Evolutionary conservation across 2,113 vertebrate genomes (phyloP), one percentile per base, ranked within the genome.

Genomic region (Agapornis roseicollis): DNA sequence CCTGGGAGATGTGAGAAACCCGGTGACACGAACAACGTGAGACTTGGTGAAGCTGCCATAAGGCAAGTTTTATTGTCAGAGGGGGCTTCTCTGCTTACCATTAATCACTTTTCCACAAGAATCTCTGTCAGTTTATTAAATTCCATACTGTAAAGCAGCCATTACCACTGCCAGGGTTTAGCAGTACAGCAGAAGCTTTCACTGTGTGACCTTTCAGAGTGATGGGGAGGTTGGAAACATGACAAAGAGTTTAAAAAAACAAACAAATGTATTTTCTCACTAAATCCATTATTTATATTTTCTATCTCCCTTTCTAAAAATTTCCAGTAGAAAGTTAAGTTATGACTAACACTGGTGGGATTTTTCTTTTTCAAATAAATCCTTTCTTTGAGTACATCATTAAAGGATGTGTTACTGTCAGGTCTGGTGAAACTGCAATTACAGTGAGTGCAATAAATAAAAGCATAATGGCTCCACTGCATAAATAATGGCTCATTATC

Each of bases 401-500:
- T 93, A 92, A 86, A 93, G 61, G 83, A 88, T 81, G 44, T 87
- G 65, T 87, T 93, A 66, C 80, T 94, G 88, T 89, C 94, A 92
- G 61, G 65, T 93, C 65, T 87, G 47, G 73, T 95, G 93, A 89
- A 94, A 94, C 86, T 90, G 90, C 93, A 97, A 96, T 96, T 96
- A 97, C 88, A 94, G 70, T 83, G 56, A 94, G 73, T 76, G 63
- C 83, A 92, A 95, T 97, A 96, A 96, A 96, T 97, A 96, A 96
- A 86, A 79, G 72, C 37, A 60, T 93, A 95, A 96, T 87, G 77
- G 61, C 66, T 95, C 27, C 37, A 72, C 37, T 85, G 93, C 83
- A 96, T 96, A 95, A 97, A 95, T 95, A 94, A 96, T 88, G 83
- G 65, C 46, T 96, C 90, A 96, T 95, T 96, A 96, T 92, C 55